phyloP scores from a whole-genome alignment of 2,113 vertebrate species.

The Tupaia tana region DNA sequence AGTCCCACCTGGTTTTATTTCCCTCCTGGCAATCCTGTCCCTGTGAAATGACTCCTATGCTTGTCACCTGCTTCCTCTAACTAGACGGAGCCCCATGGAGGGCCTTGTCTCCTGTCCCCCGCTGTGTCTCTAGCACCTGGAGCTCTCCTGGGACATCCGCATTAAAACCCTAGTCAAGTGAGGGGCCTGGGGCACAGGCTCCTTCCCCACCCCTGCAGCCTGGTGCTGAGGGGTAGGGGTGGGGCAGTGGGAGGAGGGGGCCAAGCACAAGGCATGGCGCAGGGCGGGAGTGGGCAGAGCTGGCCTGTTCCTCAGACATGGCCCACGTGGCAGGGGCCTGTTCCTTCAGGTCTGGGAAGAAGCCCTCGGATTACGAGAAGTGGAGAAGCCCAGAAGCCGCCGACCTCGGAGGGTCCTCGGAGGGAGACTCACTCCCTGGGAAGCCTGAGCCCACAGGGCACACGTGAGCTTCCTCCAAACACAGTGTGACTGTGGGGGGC shows the following conservation, averaged over 20 bases:
- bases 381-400: not conserved
- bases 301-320: not conserved
- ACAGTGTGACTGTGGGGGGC: not conserved
- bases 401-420: not conserved
- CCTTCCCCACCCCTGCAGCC: fast-evolving
- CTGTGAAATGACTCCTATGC: not conserved
- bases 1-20: too few relatives aligned
- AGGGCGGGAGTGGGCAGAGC: not conserved
- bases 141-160: not conserved
- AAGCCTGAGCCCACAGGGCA: too few relatives aligned
- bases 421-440: not conserved
- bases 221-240: not conserved
- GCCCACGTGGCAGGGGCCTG: too few relatives aligned
- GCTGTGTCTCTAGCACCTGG: not conserved
- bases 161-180: fast-evolving
- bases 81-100: fast-evolving
- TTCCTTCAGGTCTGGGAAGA: not conserved
- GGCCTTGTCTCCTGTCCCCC: not conserved
- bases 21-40: fast-evolving
- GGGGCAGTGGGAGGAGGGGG: not conserved
- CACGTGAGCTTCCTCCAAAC: not conserved
- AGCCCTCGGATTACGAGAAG: not conserved
- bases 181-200: fast-evolving
- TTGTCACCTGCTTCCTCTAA: not conserved
- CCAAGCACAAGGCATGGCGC: fast-evolving